Evolutionary conservation across 2,797 vertebrate species (phyloP).

Genomic region (Alca torda): DNA sequence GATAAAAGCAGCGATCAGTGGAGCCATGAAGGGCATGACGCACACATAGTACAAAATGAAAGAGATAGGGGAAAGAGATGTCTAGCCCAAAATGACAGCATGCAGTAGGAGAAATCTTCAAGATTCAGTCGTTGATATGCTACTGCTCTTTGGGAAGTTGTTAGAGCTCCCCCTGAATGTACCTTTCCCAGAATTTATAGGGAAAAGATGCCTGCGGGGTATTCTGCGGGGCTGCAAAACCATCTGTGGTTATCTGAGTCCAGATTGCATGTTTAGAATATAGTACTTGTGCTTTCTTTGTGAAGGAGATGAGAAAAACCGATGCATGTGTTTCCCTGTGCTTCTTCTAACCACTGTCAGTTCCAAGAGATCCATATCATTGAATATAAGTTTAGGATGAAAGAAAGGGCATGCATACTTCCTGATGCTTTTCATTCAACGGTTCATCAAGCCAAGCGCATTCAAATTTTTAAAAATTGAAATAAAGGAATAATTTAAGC

Average conservation of each 20-base stretch:
- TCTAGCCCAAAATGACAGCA: neutral
- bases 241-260: neutral
- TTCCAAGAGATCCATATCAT: neutral
- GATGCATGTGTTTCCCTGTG: neutral
- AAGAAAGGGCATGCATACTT: neutral
- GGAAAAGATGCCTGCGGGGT: neutral
- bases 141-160: neutral
- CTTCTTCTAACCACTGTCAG: neutral
- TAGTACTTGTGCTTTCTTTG: neutral
- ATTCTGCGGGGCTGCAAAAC: neutral
- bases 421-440: neutral
- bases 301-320: neutral
- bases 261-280: neutral
- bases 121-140: neutral
- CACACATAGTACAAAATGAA: neutral
- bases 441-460: neutral
- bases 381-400: neutral
- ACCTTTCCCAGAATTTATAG: neutral
- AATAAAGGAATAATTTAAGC: constrained; percentile 23
- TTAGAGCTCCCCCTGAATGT: neutral
- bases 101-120: neutral
- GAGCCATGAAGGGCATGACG: neutral
- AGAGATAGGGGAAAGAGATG: neutral
- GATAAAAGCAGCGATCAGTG: neutral
- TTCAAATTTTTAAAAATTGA: neutral